Conservation (phyloP, 2,888 invertebrate genomes). For the Cerceris rybyensis region DNA sequence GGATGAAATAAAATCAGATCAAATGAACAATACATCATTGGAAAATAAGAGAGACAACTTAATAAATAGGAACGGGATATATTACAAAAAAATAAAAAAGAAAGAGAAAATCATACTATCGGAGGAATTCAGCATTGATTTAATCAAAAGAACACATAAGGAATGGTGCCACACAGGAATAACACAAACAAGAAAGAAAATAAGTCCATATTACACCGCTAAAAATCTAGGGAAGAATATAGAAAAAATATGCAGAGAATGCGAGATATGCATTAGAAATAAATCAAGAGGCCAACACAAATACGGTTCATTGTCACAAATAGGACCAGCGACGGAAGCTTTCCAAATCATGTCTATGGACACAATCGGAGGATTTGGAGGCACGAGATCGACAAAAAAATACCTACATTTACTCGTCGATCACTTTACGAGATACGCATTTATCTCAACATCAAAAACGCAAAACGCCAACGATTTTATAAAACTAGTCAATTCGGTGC, state of each 20-base stretch:
- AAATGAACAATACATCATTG: slow-evolving; percentile 29
- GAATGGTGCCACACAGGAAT: slow-evolving; percentile 9
- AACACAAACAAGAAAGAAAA: slow-evolving; percentile 21
- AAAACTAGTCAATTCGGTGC: slow-evolving; percentile 36
- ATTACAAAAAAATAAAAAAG: too few relatives aligned
- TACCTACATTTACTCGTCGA: too few relatives aligned
- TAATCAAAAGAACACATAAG: too few relatives aligned
- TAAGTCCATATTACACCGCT: slow-evolving; percentile 49
- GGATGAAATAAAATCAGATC: slow-evolving; percentile 39
- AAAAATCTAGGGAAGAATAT: slow-evolving; percentile 41
- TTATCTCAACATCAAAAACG: slow-evolving; percentile 44
- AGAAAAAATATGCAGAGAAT: too few relatives aligned
- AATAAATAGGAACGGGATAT: slow-evolving; percentile 12
- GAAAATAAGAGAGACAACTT: slow-evolving; percentile 10
- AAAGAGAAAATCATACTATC: too few relatives aligned
- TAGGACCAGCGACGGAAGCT: too few relatives aligned
- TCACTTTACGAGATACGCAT: slow-evolving; percentile 33
- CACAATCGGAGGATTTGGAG: slow-evolving; percentile 58
- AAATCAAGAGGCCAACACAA: too few relatives aligned
- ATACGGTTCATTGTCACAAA: too few relatives aligned
- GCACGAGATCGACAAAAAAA: slow-evolving; percentile 48
- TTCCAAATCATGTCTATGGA: slow-evolving; percentile 60
- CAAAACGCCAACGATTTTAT: slow-evolving; percentile 40
- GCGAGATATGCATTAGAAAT: slow-evolving; percentile 50
- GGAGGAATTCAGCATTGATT: too few relatives aligned